A percentile compares a stretch with the other conserved stretches of the same genome.
These are phyloP conservation scores for Dallia pectoralis DNA, from an alignment of 2,797 vertebrate genomes.

Conservation along the genomic window DNA sequence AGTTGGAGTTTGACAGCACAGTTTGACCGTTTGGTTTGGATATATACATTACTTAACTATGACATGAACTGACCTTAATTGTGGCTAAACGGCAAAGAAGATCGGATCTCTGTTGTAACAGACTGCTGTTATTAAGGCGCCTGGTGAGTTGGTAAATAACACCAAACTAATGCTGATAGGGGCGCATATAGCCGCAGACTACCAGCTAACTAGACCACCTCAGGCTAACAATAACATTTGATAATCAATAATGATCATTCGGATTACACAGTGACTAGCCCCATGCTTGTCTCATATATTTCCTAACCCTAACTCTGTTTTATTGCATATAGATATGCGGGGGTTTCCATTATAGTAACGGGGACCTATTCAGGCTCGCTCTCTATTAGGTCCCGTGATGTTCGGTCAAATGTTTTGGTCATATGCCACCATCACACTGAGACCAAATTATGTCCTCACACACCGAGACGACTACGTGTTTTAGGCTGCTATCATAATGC, in stretches of 20 bases:
- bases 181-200: not conserved
- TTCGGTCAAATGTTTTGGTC: conserved; percentile 1
- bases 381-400: conserved; percentile 57
- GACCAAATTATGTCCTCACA: not conserved
- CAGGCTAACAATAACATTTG: not conserved
- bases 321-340: not conserved
- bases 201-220: not conserved
- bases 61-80: not conserved
- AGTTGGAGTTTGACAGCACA: not conserved
- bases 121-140: not conserved
- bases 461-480: not conserved
- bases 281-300: not conserved
- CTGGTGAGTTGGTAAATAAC: not conserved
- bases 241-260: not conserved
- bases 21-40: not conserved
- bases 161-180: not conserved
- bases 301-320: not conserved
- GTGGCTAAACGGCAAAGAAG: not conserved
- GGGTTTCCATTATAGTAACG: not conserved
- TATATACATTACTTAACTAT: not conserved
- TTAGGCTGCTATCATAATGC: not conserved
- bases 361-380: not conserved
- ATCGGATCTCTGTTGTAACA: not conserved
- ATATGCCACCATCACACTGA: not conserved
- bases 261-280: not conserved